Conservation (phyloP, 92 coral and sea anemone genomes). For the Montipora capitata region DNA sequence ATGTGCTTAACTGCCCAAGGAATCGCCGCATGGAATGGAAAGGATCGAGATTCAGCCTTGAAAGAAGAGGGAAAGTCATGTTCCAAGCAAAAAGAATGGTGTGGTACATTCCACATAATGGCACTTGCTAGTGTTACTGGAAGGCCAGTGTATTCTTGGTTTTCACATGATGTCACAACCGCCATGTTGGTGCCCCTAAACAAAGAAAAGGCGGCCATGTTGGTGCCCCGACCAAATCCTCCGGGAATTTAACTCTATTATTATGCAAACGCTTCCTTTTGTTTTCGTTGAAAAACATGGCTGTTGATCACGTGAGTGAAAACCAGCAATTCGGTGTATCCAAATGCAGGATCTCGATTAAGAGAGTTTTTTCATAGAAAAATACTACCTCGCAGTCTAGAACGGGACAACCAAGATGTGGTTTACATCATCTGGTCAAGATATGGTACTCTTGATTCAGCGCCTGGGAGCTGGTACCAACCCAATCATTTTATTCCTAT, state of each 20-base stretch:
- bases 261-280: no score
- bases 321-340: constrained; percentile 56
- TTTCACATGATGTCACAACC: no score
- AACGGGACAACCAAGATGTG: background rate
- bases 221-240: no score
- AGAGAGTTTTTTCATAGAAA: constrained; percentile 29
- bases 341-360: constrained; percentile 9
- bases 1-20: constrained; percentile 31
- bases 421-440: constrained; percentile 60
- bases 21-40: constrained; percentile 37
- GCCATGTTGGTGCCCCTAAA: no score
- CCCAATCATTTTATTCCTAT: constrained; percentile 7
- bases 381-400: background rate
- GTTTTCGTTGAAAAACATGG: no score
- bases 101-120: constrained; percentile 9
- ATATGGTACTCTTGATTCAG: constrained; percentile 12
- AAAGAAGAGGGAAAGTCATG: background rate
- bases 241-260: no score
- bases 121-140: constrained; percentile 40
- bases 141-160: constrained; percentile 30
- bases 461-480: constrained; percentile 27
- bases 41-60: constrained; percentile 13
- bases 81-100: no score
- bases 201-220: no score
- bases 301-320: no score